phyloP scores from a whole-genome alignment of 2,888 invertebrate genomes.

The Nomada goodeniana region DNA sequence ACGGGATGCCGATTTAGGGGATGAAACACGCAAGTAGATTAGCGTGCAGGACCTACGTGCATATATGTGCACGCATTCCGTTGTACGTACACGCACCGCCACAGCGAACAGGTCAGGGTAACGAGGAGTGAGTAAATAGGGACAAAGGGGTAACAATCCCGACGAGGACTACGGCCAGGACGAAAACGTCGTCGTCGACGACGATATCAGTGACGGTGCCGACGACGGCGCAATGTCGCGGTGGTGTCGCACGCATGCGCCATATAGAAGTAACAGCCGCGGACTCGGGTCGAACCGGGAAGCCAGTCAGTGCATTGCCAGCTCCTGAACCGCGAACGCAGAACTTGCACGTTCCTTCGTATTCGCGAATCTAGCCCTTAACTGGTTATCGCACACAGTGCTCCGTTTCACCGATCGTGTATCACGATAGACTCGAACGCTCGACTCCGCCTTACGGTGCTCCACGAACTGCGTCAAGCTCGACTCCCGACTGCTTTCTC shows the following conservation, averaged over 20 bases:
- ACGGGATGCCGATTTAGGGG: slow-evolving; percentile 74
- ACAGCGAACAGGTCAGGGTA: slow-evolving; percentile 38
- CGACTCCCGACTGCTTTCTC: neutral
- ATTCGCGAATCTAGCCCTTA: neutral
- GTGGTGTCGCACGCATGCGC: slow-evolving; percentile 79
- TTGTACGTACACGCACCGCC: slow-evolving; percentile 50
- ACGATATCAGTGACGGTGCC: slow-evolving; percentile 51
- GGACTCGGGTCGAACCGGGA: slow-evolving; percentile 82
- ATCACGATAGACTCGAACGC: slow-evolving; percentile 13
- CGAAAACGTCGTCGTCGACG: slow-evolving; percentile 46
- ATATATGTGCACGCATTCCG: slow-evolving; percentile 5
- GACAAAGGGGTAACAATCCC: slow-evolving; percentile 47
- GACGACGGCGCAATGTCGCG: slow-evolving; percentile 74
- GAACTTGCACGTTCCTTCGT: slow-evolving; percentile 36
- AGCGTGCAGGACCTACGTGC: slow-evolving; percentile 9
- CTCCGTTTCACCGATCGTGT: neutral
- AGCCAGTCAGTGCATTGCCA: slow-evolving; percentile 81
- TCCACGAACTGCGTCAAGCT: neutral
- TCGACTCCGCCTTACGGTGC: slow-evolving; percentile 1
- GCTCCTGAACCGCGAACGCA: slow-evolving; percentile 79
- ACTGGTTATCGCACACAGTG: slow-evolving; percentile 4
- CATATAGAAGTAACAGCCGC: slow-evolving; percentile 76
- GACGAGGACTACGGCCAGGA: slow-evolving; percentile 60
- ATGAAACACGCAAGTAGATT: slow-evolving; percentile 76
- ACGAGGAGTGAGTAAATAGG: slow-evolving; percentile 21